Evolutionary conservation across 2,888 invertebrate genomes (phyloP).

Genomic region (Drosophila anomelani): DNA sequence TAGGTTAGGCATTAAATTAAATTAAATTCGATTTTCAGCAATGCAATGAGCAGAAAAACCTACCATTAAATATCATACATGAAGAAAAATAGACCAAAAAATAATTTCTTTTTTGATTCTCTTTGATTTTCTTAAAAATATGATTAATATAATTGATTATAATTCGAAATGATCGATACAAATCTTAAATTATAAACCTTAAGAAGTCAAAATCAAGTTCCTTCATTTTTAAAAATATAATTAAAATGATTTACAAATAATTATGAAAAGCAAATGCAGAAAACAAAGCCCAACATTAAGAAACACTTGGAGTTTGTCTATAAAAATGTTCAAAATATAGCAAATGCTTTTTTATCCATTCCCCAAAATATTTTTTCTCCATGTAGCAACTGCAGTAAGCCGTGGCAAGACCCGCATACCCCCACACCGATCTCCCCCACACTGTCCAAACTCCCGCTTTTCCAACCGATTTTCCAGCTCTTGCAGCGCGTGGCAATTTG

Average conservation of each 20-base stretch:
- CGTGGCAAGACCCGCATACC: constrained; percentile 6
- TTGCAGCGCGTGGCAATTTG: constrained; percentile 64
- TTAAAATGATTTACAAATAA: neutral
- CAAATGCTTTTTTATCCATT: neutral
- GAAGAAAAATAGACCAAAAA: too few relatives aligned
- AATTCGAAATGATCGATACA: too few relatives aligned
- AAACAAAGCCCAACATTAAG: too few relatives aligned
- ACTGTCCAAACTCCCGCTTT: constrained; percentile 15
- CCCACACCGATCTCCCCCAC: neutral
- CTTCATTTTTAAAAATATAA: neutral
- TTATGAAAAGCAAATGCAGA: neutral
- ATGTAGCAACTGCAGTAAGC: constrained; percentile 24
- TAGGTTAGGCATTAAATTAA: neutral
- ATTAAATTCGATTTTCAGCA: too few relatives aligned
- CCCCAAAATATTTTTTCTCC: neutral
- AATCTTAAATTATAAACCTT: neutral
- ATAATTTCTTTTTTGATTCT: too few relatives aligned
- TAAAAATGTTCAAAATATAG: neutral
- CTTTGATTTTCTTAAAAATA: too few relatives aligned
- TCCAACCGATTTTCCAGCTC: constrained; percentile 28
- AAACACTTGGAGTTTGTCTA: neutral
- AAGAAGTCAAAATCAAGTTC: neutral
- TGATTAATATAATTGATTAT: too few relatives aligned
- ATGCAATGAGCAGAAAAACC: too few relatives aligned
- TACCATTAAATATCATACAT: too few relatives aligned